These are phyloP conservation scores for Amphibalanus amphitrite DNA, from an alignment of 1,140 invertebrate species.

Conservation along the genomic window DNA sequence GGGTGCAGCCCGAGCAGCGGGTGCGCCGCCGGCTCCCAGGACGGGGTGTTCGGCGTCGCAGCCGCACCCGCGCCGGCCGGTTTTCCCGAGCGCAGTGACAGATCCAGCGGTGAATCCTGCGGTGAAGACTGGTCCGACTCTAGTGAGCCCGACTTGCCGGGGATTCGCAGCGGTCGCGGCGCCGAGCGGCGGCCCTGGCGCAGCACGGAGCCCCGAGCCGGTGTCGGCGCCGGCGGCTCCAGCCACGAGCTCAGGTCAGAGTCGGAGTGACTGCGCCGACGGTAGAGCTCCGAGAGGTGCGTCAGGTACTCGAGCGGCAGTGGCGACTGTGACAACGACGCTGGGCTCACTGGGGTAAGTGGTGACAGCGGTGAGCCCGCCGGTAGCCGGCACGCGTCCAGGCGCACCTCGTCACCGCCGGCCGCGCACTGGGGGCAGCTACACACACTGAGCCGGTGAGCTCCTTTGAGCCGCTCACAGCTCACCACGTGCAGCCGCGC, in stretches of 20 bases:
- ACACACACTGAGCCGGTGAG: not conserved
- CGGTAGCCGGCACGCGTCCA: conserved; percentile 18
- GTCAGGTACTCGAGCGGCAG: conserved; percentile 3
- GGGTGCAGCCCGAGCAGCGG: conserved; percentile 12
- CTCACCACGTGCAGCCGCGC: conserved; percentile 20
- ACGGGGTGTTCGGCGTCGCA: not conserved
- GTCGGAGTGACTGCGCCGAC: conserved; percentile 48
- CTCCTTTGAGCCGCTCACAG: conserved; percentile 12
- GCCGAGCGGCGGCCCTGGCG: conserved; percentile 19
- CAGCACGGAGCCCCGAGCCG: conserved; percentile 14
- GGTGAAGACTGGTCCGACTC: conserved; percentile 31
- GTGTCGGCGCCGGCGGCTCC: conserved; percentile 9
- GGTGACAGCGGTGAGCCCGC: conserved; percentile 44
- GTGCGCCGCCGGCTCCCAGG: conserved; percentile 14
- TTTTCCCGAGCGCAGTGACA: conserved; percentile 39
- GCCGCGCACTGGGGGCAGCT: conserved; percentile 23
- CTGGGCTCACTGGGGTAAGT: conserved; percentile 41
- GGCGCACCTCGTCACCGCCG: conserved; percentile 15
- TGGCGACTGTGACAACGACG: not conserved
- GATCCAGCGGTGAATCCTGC: conserved; percentile 68
- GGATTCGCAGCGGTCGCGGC: conserved; percentile 26
- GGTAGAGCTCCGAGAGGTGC: conserved; percentile 6
- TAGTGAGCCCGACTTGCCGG: conserved; percentile 28
- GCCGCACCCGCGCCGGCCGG: conserved; percentile 5
- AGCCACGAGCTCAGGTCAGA: conserved; percentile 38